Conservation (phyloP, 2,113 vertebrate genomes). For the Archilochus colubris region DNA sequence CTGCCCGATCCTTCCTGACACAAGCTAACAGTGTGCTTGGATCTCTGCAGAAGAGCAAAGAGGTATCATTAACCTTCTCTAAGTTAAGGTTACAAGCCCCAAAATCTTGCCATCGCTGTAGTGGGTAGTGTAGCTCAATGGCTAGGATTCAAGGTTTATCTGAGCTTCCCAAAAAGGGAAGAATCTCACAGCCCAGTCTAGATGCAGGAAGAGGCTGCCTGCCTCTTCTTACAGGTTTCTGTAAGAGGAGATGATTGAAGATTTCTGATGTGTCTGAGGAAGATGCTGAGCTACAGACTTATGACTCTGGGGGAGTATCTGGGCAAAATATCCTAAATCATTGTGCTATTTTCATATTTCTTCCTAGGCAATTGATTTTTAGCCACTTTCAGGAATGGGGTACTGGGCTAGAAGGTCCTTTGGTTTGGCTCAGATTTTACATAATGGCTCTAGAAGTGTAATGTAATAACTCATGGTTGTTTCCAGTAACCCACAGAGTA, state of each 20-base stretch:
- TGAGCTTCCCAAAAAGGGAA: background rate
- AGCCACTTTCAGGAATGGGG: background rate
- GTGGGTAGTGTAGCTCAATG: background rate
- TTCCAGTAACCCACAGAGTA: background rate
- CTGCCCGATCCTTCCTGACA: constrained; percentile 79
- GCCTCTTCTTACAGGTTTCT: background rate
- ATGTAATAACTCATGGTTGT: background rate
- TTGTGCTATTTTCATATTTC: background rate
- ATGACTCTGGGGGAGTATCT: background rate
- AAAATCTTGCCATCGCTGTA: background rate
- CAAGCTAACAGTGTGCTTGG: constrained; percentile 76
- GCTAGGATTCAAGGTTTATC: background rate
- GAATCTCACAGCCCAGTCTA: background rate
- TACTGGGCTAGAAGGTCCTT: background rate
- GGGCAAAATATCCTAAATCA: background rate
- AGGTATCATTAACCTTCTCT: constrained; percentile 71
- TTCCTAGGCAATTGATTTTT: background rate
- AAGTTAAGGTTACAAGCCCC: background rate
- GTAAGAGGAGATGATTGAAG: background rate
- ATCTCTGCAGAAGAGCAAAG: constrained; percentile 82
- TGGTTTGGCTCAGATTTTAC: background rate
- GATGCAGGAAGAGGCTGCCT: background rate
- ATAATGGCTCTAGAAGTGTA: background rate
- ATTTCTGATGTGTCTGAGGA: background rate
- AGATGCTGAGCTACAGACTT: background rate